These are phyloP conservation scores for Peromyscus leucopus DNA, from an alignment of 2,113 vertebrate genomes.

Conservation along the genomic window DNA sequence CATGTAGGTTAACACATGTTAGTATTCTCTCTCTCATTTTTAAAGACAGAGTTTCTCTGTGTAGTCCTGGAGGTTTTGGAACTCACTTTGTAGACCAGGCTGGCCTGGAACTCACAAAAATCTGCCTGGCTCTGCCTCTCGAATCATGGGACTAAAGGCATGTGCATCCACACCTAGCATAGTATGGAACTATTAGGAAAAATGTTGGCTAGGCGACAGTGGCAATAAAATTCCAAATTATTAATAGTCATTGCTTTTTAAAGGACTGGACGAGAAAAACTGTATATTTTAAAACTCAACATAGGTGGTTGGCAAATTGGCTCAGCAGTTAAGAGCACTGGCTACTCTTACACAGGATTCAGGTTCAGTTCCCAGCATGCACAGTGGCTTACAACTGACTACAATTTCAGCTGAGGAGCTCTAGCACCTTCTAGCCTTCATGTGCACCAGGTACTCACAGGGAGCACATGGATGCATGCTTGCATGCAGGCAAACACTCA, in stretches of 20 bases:
- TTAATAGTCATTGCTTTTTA: neutral
- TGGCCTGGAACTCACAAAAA: neutral
- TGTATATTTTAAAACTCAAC: neutral
- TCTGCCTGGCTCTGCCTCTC: neutral
- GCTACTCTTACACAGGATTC: neutral
- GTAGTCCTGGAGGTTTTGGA: neutral
- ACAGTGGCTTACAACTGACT: neutral
- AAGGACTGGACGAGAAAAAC: neutral
- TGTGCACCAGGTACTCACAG: no score
- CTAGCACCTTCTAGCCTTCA: neutral
- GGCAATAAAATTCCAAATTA: constrained; percentile 22
- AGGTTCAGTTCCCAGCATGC: no score
- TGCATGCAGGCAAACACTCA: neutral
- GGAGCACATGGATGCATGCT: neutral
- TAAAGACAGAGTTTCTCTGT: neutral
- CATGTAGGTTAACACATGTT: neutral
- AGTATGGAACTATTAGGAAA: neutral
- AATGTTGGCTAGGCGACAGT: neutral
- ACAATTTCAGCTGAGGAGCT: neutral
- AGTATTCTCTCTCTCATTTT: neutral
- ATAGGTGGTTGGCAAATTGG: neutral
- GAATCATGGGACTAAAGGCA: neutral
- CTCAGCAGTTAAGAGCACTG: neutral
- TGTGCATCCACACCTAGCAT: neutral
- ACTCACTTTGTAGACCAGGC: neutral